Base-by-base conservation (phyloP, 2,797 vertebrate species). In the Rhynchotus rufescens region DNA sequence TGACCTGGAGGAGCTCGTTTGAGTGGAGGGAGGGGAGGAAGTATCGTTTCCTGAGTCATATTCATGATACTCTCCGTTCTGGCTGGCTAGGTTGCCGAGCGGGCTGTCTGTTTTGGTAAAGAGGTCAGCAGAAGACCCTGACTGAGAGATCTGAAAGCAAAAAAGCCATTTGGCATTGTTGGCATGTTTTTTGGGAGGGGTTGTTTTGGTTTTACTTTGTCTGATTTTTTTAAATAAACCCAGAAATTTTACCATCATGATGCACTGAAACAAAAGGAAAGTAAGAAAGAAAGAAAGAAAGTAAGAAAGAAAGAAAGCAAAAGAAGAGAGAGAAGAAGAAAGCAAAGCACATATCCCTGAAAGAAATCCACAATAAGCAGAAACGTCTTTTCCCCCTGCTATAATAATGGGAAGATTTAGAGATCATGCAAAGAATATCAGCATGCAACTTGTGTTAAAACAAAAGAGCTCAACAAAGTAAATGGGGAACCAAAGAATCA, bases 21-120 rank as follows among this genome's bases (percentile, higher is more conserved):
- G 99, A 94, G 97, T 98, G 16, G 98, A 99, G 6, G 98, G 99
- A 26, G 99, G 99, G 16, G 99, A 99, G 74, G 98, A 99, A 5
- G 99, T 99, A 97, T 99, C 99, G 77, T 99, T 99, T 96, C 99
- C 99, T 51, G 99, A 99, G 98, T 99, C 99, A 87, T 99, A 99
- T 97, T 99, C 99, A 86, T 98, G 98, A 44, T 98, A 98, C 75
- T 96, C 97, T 96, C 98, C 97, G 21, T 96, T 97, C 79, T 97
- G 97, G 95, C 94, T 96, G 88, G 97, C 88, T 84, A 97, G 96
- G 84, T 93, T 96, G 93, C 95, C 96, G 94, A 96, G 97, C 77
- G 95, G 97, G 93, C 98, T 96, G 88, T 97, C 97, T 96, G 98
- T 97, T 98, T 98, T 98, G 92, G 96, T 98, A 96, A 98, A 98